Evolutionary conservation across 2,113 vertebrate species (phyloP).

Genomic region (Cinclus cinclus): DNA sequence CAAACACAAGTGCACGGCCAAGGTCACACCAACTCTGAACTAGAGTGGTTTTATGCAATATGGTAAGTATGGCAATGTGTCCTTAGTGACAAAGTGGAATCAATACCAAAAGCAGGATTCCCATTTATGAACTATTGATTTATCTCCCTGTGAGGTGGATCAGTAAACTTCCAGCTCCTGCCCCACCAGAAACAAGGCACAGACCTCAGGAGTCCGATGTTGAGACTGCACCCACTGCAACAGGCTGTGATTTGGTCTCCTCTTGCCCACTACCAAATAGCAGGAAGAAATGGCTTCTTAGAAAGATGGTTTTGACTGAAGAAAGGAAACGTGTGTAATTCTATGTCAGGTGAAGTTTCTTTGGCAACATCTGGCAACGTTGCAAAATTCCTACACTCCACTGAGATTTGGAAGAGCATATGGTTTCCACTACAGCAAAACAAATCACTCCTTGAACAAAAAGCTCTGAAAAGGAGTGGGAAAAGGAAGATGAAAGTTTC

Average conservation of each 20-base stretch:
- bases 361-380: neutral
- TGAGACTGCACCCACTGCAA: neutral
- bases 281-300: neutral
- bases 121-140: neutral
- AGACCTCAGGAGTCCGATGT: neutral
- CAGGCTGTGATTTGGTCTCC: neutral
- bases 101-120: neutral
- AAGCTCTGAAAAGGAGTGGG: slow-evolving; percentile 59
- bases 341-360: neutral
- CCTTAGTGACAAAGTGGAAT: neutral
- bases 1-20: accelerated
- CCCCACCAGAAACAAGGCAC: neutral
- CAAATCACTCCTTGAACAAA: slow-evolving; percentile 67
- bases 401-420: slow-evolving; percentile 41
- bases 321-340: neutral
- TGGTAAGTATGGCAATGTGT: neutral
- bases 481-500: slow-evolving; percentile 69
- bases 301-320: neutral
- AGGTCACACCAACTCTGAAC: neutral
- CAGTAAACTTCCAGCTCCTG: neutral
- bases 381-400: neutral
- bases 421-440: slow-evolving; percentile 62
- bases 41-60: neutral
- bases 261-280: neutral
- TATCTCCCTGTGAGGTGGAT: neutral